Conservation (phyloP, 53 echinoderm and acorn worm genomes). For the Actinopyga echinites region DNA sequence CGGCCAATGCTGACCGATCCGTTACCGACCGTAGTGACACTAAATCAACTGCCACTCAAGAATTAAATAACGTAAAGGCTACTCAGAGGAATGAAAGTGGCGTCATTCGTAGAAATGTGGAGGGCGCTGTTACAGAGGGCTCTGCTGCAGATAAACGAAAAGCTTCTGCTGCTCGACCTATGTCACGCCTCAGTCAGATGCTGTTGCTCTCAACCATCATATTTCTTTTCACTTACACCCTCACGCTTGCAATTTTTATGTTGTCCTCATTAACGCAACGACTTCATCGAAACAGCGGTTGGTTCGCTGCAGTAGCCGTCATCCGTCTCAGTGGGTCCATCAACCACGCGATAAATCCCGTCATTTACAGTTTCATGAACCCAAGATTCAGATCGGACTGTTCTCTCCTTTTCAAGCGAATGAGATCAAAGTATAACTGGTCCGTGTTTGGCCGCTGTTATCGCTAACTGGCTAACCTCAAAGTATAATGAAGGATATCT, state of each 20-base stretch:
- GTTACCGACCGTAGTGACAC: too few relatives aligned
- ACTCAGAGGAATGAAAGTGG: too few relatives aligned
- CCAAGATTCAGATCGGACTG: conserved; percentile 66
- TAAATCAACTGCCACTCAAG: too few relatives aligned
- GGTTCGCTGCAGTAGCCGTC: neutral
- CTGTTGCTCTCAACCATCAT: conserved; percentile 68
- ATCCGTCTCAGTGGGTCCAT: conserved; percentile 42
- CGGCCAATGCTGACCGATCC: too few relatives aligned
- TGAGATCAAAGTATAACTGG: neutral
- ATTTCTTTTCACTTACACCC: conserved; percentile 69
- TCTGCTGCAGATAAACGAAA: too few relatives aligned
- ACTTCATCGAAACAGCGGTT: neutral
- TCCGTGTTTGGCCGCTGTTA: too few relatives aligned
- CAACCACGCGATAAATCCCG: conserved; percentile 76
- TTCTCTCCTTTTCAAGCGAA: conserved; percentile 41
- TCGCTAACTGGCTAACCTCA: too few relatives aligned
- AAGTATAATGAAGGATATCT: too few relatives aligned
- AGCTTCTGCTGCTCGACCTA: neutral
- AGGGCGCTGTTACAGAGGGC: too few relatives aligned
- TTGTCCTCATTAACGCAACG: conserved; percentile 2
- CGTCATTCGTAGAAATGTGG: too few relatives aligned
- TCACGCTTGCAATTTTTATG: conserved; percentile 51
- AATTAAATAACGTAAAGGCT: too few relatives aligned
- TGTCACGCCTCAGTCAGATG: conserved; percentile 52
- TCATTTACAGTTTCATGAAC: conserved; percentile 72